Conservation (phyloP, 2,888 invertebrate genomes). For the Syrista parreyssii region DNA sequence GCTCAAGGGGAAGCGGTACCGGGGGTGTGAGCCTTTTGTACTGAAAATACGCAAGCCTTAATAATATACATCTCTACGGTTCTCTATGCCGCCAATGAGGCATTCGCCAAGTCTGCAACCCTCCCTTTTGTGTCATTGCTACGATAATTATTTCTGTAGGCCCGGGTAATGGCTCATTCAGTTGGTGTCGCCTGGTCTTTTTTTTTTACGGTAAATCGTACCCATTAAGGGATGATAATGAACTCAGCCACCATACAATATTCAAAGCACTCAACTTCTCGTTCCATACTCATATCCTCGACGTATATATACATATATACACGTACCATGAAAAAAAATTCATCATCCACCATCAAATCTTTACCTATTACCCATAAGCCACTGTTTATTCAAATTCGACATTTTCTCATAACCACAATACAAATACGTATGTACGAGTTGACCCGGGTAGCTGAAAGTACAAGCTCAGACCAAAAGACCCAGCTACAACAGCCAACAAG, state of each 20-base stretch:
- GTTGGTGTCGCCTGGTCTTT: conserved; percentile 43
- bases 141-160: conserved; percentile 64
- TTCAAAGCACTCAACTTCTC: background rate
- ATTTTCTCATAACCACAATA: background rate
- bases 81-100: conserved; percentile 18
- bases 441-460: background rate
- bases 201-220: conserved; percentile 57
- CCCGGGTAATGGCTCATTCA: conserved; percentile 63
- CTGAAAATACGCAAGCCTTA: background rate
- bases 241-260: conserved; percentile 32
- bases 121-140: conserved; percentile 48
- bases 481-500: background rate
- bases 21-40: conserved; percentile 5
- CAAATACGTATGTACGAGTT: background rate
- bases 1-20: conserved; percentile 10
- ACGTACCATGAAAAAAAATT: too few species aligned
- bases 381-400: background rate
- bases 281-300: background rate
- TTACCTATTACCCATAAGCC: background rate
- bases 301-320: too few species aligned
- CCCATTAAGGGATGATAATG: conserved; percentile 59
- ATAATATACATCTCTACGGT: background rate
- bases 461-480: background rate
- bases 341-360: background rate
- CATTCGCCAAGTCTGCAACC: conserved; percentile 35